Evolutionary conservation across 37 sponge, comb jelly and placozoan species (phyloP), one percentile per base, ranked within the genome.

Genomic region (Mnemiopsis leidyi): DNA sequence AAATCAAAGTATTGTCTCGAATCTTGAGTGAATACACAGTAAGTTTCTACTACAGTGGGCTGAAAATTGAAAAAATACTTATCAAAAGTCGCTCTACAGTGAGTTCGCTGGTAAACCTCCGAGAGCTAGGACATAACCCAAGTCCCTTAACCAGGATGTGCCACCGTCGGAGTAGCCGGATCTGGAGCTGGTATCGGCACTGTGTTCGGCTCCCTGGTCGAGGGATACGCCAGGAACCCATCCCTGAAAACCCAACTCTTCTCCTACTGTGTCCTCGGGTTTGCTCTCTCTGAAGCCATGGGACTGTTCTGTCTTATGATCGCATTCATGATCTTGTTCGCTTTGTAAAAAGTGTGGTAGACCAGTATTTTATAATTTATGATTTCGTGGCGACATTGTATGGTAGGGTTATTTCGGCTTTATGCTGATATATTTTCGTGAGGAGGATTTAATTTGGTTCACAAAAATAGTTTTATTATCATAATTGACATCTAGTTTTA

Each of bases 271-370:
- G 96, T 97, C 23, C 92, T 97, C 38, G 97, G 97, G 76, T 97
- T 97, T 95, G 97, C 97, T 24, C 92, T 97, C 28, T 97, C 97
- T 32, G 96, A 97, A 94, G 97, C 96, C 33, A 97, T 97, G 97
- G 97, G 97, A 30, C 92, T 97, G 68, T 96, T 96, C 94, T 97
- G 97, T 94, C 93, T 97, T 83, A 97, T 97, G 96, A 96, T 96
- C 94, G 95, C 96, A 40, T 97, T 97, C 69, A 93, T 97, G 93
- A 95, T 97, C 71, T 93, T 96, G 69, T 97, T 95, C 94, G 97
- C 95, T 38, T 69, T 97, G 33, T 97, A 97, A 73, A 69, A 7
- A 21, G 26, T 24, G 9, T 37, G 69, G 23, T 31, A 26, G 82
- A 32, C 23, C 35, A 9, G 38, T 82, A 7, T 29, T n/a, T 23